Base-by-base conservation (phyloP, 2,797 vertebrate species). In the Oreochromis grahami region DNA sequence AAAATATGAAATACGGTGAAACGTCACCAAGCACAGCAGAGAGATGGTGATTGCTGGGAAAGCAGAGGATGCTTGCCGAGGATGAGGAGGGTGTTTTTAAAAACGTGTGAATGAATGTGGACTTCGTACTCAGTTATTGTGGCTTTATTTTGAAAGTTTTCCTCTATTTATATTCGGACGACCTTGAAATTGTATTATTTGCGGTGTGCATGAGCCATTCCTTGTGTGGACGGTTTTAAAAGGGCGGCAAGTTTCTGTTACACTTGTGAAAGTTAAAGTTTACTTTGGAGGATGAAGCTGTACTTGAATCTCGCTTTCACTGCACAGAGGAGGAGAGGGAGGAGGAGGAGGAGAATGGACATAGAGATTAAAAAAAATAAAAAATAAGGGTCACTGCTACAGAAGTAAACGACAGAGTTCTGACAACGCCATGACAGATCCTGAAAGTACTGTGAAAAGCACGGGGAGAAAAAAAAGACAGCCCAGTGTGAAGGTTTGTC, bases 21-120 rank as follows among this genome's bases (percentile, higher is more conserved):
- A 79, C 2, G 78, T 88, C 86, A 86, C 83, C 85, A 83, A 94
- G 95, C 95, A 95, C 93, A 95, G 90, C 79, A 65, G 89, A 88
- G 85, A 87, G 87, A 87, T 80, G 65, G 36, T 56, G 80, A 63
- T 8, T 79, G 81, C 68, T 29, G 78, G 80, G 80, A 74, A 43
- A 63, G 63, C 45, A 21, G 68, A 72, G 41, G 24, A 52, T 53
- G 84, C 78, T 60, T 74, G 83, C 79, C 52, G 53, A 50, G 43
- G 43, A 60, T 2, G 24, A 74, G 56, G 81, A 74, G 63, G 87
- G 81, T 77, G 78, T 93, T 94, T 92, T 58, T 87, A 68, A 84
- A 45, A 26, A 52, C 21, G 88, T 76, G 88, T 83, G 92, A 86
- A 65, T 89, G 93, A 89, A 81, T 91, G 92, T 91, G 82, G 78